A percentile compares a stretch with the other conserved stretches of the same genome.
phyloP scores from a whole-genome alignment of 2,113 vertebrate genomes.

The Muntiacus reevesi region DNA sequence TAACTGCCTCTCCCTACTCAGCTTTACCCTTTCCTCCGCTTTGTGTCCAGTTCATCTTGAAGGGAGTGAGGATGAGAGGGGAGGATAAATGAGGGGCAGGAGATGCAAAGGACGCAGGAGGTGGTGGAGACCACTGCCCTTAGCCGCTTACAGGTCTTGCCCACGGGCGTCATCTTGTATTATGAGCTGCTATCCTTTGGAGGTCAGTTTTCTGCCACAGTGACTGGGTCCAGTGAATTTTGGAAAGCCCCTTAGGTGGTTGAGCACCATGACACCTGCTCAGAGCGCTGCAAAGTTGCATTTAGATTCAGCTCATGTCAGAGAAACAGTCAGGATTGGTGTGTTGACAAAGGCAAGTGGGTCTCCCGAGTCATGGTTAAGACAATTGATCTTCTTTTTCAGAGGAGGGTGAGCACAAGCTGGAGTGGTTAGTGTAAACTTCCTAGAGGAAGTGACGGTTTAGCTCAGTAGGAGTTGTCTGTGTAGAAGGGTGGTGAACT shows the following conservation, averaged over 20 bases:
- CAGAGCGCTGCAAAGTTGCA: not conserved
- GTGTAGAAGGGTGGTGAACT: not conserved
- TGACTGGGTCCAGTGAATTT: not conserved
- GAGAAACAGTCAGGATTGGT: not conserved
- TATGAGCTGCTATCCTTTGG: not conserved
- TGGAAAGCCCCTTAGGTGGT: not conserved
- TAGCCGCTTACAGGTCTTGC: not conserved
- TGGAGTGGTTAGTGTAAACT: not conserved
- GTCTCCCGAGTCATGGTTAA: accelerated
- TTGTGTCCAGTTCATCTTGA: not conserved
- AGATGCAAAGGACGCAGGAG: not conserved
- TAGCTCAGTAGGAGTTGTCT: accelerated
- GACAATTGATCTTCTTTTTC: not conserved
- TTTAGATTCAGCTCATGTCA: not conserved
- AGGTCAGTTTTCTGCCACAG: not conserved
- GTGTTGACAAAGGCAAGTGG: not conserved
- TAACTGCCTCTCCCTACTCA: not conserved
- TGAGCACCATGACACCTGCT: not conserved
- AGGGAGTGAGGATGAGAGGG: not conserved
- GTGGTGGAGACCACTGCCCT: not conserved
- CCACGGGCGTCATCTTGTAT: not conserved
- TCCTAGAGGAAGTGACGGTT: not conserved
- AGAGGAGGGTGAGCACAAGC: too few relatives aligned
- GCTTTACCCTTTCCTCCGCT: not conserved
- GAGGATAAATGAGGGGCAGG: not conserved